These are phyloP conservation scores for Corythornis cristatus DNA, from an alignment of 2,113 vertebrate genomes.

Conservation along the genomic window DNA sequence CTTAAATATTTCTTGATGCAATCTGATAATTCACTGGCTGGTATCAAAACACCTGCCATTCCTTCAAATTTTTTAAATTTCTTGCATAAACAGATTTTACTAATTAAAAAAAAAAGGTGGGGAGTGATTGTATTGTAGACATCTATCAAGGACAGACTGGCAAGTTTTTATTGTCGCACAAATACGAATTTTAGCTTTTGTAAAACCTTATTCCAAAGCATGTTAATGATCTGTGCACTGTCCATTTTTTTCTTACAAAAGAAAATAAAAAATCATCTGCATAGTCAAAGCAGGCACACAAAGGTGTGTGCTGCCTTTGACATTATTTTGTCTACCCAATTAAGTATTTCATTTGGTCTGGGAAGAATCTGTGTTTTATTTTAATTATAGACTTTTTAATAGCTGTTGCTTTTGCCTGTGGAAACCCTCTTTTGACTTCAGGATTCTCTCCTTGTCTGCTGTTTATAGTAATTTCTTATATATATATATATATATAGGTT, in stretches of 20 bases:
- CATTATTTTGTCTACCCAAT: not conserved
- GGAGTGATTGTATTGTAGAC: not conserved
- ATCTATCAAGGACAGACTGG: not conserved
- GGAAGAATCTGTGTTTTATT: not conserved
- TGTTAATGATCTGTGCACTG: no score
- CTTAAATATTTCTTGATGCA: not conserved
- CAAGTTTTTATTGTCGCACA: not conserved
- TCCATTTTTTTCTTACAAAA: not conserved
- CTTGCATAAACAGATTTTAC: not conserved
- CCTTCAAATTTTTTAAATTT: not conserved
- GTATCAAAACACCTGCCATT: not conserved
- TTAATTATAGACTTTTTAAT: not conserved
- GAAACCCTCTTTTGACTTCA: not conserved
- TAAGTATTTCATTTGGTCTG: not conserved
- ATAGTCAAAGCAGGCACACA: not conserved
- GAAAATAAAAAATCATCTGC: not conserved
- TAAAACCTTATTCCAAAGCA: not conserved
- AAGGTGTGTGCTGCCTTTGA: not conserved
- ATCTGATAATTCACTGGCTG: not conserved
- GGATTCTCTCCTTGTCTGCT: not conserved
- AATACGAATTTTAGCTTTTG: not conserved
- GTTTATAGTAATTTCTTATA: not conserved
- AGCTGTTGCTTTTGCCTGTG: not conserved
- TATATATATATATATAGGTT: not conserved
- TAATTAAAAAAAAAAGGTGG: not conserved